Conservation (phyloP, 1,140 invertebrate species). For the Drosophila lini region DNA sequence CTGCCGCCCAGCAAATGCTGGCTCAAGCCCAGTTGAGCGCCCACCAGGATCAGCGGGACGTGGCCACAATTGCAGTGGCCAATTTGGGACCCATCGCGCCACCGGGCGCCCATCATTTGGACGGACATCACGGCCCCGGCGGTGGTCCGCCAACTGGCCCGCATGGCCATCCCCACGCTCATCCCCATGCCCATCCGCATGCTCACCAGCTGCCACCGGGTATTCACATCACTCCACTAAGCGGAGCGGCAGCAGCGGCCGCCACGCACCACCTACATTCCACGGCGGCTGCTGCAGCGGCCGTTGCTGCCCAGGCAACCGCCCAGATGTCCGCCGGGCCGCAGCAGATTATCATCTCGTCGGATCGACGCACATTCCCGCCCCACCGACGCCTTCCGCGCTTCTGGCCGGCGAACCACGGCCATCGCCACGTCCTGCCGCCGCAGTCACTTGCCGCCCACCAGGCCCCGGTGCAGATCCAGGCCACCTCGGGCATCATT, state of each 20-base stretch:
- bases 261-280: slow-evolving; percentile 84
- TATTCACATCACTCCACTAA: slow-evolving; percentile 85
- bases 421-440: slow-evolving; percentile 76
- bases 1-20: slow-evolving; percentile 70
- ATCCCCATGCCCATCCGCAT: slow-evolving; percentile 80
- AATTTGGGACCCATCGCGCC: slow-evolving; percentile 68
- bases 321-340: slow-evolving; percentile 74
- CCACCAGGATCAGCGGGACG: slow-evolving; percentile 75
- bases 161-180: slow-evolving; percentile 76
- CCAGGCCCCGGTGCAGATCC: slow-evolving; percentile 85
- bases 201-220: slow-evolving; percentile 80
- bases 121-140: slow-evolving; percentile 64
- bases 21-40: slow-evolving; percentile 81
- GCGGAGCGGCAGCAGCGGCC: slow-evolving; percentile 80
- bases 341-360: slow-evolving; percentile 86
- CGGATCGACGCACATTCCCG: slow-evolving; percentile 85
- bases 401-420: slow-evolving; percentile 85
- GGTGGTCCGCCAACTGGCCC: slow-evolving; percentile 47
- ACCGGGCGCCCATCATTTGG: slow-evolving; percentile 69
- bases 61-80: slow-evolving; percentile 75
- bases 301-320: slow-evolving; percentile 77
- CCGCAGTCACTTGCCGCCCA: slow-evolving; percentile 83
- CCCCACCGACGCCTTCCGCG: slow-evolving; percentile 85
- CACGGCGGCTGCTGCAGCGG: slow-evolving; percentile 84
- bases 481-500: slow-evolving; percentile 86